These are phyloP conservation scores for Synanceia verrucosa DNA, from an alignment of 2,797 vertebrate genomes.

Conservation along the genomic window DNA sequence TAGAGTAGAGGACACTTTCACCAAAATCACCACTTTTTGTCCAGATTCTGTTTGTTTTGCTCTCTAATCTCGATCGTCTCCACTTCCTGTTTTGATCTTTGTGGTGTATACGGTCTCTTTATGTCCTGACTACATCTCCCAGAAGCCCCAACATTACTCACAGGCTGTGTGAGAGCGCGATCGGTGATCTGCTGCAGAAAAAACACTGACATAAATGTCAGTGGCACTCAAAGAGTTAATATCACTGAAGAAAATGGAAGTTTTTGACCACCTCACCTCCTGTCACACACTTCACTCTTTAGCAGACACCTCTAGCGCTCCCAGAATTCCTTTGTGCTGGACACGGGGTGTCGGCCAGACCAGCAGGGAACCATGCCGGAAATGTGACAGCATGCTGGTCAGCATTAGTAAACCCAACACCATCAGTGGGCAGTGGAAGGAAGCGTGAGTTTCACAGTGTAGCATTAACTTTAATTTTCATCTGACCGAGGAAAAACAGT, in stretches of 20 bases:
- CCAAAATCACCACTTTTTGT: no score
- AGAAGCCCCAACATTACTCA: no score
- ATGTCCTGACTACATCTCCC: no score
- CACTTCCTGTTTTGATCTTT: no score
- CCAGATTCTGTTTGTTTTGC: no score
- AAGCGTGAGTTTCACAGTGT: constrained; percentile 55
- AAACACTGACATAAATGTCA: no score
- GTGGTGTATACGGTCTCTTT: no score
- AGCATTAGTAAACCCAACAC: constrained; percentile 36
- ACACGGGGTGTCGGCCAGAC: constrained; percentile 40
- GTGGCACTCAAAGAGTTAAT: neutral
- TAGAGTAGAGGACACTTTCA: no score
- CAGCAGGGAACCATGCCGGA: constrained; percentile 44
- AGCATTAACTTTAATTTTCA: constrained; percentile 62
- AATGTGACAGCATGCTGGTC: constrained; percentile 55
- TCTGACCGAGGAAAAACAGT: constrained; percentile 55
- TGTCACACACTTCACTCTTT: neutral
- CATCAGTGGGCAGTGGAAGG: constrained; percentile 39
- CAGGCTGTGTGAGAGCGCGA: no score
- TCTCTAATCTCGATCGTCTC: no score
- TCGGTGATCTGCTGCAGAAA: no score
- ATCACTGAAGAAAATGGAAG: neutral
- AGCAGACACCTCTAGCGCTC: constrained; percentile 11
- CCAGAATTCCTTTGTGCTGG: constrained; percentile 37
- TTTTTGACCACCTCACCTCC: constrained; percentile 1